Base-by-base conservation (phyloP, 2,888 invertebrate species). In the Phorcus lineatus region DNA sequence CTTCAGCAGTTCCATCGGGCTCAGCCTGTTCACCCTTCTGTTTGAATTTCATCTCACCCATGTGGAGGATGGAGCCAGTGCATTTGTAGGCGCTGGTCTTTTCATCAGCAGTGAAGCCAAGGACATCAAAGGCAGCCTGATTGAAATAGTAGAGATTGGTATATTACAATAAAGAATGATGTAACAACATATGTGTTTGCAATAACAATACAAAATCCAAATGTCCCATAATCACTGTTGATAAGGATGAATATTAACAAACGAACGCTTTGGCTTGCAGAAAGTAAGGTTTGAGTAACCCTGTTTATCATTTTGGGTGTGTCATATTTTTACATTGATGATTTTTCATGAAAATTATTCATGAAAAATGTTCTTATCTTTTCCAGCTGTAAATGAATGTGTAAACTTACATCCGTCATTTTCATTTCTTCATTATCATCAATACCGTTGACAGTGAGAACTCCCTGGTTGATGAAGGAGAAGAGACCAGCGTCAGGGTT, bases 31-130 rank as follows among this genome's bases (percentile, higher is more conserved):
- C 99, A 95, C 99, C 99, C 93, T 99, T 97, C 95, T 99, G 99
- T 95, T 99, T 99, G 97, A 99, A 99, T 95, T 99, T 99, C 98
- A 99, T 97, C 94, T 97, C 96, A 95, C 99, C 99, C 97, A 99
- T 98, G 94, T 99, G 99, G 98, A 99, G 98, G 93, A 99, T 99
- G 93, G 98, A 95, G 92, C 98, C 98, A 90, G 98, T 98, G 94
- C 99, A 97, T 94, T 96, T 98, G 96, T 98, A 99, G 91, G 99
- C 96, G 94, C 99, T 95, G 94, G 97, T 95, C 95, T 99, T 99
- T 94, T 99, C 99, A 36, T 92, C 91, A 0, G 96, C 96, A 91
- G 97, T 96, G 96, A 99, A 99, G 93, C 99, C 99, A 95, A 99
- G 95, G 92, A 99, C 96, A 94, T 99, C 98, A 95, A 99, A 99